Evolutionary conservation across 2,113 vertebrate genomes (phyloP), one percentile per base, ranked within the genome.

Genomic region (Aldabrachelys gigantea): DNA sequence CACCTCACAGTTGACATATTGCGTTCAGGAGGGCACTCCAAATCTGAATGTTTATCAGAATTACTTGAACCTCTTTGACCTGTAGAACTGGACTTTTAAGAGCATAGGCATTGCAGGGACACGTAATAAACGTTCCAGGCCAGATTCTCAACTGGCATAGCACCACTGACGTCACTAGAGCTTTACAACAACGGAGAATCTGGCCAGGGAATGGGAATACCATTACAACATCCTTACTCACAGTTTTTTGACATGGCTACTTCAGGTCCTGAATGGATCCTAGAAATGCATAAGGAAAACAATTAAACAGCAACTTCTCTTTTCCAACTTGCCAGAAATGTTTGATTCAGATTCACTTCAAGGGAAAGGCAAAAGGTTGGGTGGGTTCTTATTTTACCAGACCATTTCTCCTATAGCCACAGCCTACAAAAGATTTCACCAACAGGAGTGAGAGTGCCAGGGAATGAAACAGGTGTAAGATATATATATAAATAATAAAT

Each of bases 131-230:
- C 76, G 56, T 84, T 25, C 54, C 25, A 17, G 52, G 62, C 44
- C 10, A 88, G 41, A 4, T 27, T 53, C 24, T 50, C 49, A 47
- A 50, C 35, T 76, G 21, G 54, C 6, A 19, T 41, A 53, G 27
- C 0, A 1, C 57, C 79, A 82, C 29, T 44, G 14, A 27, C 12
- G 13, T 38, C 79, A 50, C 44, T 2, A 0, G 79, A 59, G 35
- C 44, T 11, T 44, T 0, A 5, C 8, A 31, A 5, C 0, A 0
- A 50, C 9, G 31, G 21, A 69, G 35, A 69, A 38, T 21, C 35
- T 69, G 35, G 35, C 47, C 47, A 49, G 47, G 47, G 47, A 49
- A 49, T 87, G 76, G 54, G 65, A 78, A 87, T 57, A 49, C 54
- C 62, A 31, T n/a, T 13, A 41, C 21, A 80, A 31, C 1, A 65